A percentile compares a stretch with the other conserved stretches of the same genome.
These are phyloP conservation scores for Rhopalosiphum nymphaeae DNA, from an alignment of 2,888 invertebrate genomes.

Conservation along the genomic window DNA sequence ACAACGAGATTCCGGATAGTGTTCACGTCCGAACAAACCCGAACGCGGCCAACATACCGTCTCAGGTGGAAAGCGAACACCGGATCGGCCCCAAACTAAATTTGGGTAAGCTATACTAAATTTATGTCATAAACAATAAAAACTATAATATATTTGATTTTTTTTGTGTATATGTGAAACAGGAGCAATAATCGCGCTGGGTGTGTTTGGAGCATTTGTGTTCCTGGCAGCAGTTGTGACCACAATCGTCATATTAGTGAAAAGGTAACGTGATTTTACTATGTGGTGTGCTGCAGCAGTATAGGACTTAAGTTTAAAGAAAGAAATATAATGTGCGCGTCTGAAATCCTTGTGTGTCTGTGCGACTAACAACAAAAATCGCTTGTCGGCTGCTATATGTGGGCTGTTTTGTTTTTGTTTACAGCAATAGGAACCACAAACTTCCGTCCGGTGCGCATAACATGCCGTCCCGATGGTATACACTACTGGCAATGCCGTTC, in stretches of 20 bases:
- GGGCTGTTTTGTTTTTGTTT: constrained; percentile 70
- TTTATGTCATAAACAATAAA: background rate
- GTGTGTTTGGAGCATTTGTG: constrained; percentile 91
- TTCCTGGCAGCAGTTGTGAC: constrained; percentile 91
- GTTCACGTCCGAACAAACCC: constrained; percentile 69
- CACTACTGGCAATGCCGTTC: constrained; percentile 90
- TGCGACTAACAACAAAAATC: constrained; percentile 52
- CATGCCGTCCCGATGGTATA: constrained; percentile 89
- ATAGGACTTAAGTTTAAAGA: background rate
- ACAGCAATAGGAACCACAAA: constrained; percentile 71
- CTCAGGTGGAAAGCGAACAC: constrained; percentile 70
- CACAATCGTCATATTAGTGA: constrained; percentile 87
- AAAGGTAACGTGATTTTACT: constrained; percentile 78
- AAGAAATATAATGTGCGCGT: constrained; percentile 8
- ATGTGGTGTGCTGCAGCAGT: background rate
- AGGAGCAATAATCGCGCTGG: constrained; percentile 88
- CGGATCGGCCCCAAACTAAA: constrained; percentile 78
- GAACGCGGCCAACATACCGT: constrained; percentile 74
- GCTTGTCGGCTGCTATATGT: constrained; percentile 64
- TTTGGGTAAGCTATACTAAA: constrained; percentile 61
- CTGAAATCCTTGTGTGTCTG: constrained; percentile 58
- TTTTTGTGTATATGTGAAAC: background rate
- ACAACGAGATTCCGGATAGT: constrained; percentile 79
- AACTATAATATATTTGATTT: background rate
- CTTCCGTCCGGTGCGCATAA: constrained; percentile 71